Percentiles rank a stretch among this genome's conserved stretches.
Conservation (phyloP, 2,113 vertebrate genomes). For the Drymodes brunneopygia region DNA sequence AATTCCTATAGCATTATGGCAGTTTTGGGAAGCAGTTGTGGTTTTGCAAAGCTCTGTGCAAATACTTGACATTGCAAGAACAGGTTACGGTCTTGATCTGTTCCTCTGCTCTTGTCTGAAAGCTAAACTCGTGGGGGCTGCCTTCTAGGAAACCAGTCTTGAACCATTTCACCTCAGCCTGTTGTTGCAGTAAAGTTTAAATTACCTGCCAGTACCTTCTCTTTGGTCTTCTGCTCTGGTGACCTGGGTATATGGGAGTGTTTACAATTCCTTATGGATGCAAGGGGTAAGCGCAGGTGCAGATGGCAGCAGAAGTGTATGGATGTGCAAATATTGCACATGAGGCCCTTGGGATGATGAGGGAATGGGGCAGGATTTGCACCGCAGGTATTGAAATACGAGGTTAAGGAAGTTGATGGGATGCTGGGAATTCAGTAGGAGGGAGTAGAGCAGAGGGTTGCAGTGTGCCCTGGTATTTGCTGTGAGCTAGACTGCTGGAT, state of each 20-base stretch:
- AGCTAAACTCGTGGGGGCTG: not conserved
- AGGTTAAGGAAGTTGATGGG: not conserved
- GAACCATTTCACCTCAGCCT: not conserved
- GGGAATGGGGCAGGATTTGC: not conserved
- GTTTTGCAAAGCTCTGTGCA: not conserved
- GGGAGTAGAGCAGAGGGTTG: not conserved
- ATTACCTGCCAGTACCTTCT: not conserved
- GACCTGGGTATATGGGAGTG: rapidly evolving
- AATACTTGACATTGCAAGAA: not conserved
- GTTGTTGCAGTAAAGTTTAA: not conserved
- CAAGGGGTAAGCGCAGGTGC: rapidly evolving
- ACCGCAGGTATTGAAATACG: not conserved
- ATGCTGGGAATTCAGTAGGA: not conserved
- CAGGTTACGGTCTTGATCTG: not conserved
- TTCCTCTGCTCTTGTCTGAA: not conserved
- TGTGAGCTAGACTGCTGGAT: not conserved
- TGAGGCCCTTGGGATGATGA: not conserved
- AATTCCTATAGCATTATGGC: not conserved
- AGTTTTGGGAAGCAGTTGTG: not conserved
- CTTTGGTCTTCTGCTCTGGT: not conserved
- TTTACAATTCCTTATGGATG: not conserved
- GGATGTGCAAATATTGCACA: not conserved
- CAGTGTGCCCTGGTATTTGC: not conserved
- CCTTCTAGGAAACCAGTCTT: not conserved
- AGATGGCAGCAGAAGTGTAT: rapidly evolving